Percentiles rank a stretch among this genome's conserved stretches.
phyloP scores from a whole-genome alignment of 2,888 invertebrate genomes.

The Pyrgus malvae region DNA sequence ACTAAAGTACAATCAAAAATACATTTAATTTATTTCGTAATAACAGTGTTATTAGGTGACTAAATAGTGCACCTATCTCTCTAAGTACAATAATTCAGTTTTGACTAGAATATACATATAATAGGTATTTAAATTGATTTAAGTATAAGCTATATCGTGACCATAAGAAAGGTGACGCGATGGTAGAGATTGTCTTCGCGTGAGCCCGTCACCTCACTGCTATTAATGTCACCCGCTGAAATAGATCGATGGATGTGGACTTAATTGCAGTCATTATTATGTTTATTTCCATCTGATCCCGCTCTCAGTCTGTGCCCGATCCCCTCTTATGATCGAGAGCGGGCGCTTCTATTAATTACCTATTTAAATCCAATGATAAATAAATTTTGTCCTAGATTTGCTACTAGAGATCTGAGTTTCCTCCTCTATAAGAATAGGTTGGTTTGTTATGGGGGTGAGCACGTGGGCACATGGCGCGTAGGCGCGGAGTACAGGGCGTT shows the following conservation, averaged over 20 bases:
- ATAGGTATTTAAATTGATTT: neutral
- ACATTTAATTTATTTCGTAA: conserved; percentile 11
- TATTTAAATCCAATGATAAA: neutral
- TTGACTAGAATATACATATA: conserved; percentile 5
- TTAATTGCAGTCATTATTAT: too few relatives aligned
- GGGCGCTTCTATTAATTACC: too few relatives aligned
- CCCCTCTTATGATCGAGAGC: too few relatives aligned
- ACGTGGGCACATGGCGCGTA: too few relatives aligned
- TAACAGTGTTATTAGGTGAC: conserved; percentile 9
- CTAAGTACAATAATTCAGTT: neutral
- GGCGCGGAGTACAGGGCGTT: too few relatives aligned
- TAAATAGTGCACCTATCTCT: conserved; percentile 7
- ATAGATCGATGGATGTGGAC: too few relatives aligned
- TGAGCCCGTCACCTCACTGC: too few relatives aligned
- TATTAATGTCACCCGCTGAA: too few relatives aligned
- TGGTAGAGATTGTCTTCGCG: too few relatives aligned
- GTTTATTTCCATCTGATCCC: too few relatives aligned
- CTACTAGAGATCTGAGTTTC: neutral
- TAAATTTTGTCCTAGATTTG: neutral
- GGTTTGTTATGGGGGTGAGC: too few relatives aligned
- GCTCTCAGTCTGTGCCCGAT: too few relatives aligned
- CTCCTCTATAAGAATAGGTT: neutral
- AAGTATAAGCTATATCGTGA: conserved; percentile 4
- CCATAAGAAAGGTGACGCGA: neutral
- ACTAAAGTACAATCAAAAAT: conserved; percentile 22